Base-by-base conservation (phyloP, 2,113 vertebrate genomes). In the Mystacornis crossleyi region DNA sequence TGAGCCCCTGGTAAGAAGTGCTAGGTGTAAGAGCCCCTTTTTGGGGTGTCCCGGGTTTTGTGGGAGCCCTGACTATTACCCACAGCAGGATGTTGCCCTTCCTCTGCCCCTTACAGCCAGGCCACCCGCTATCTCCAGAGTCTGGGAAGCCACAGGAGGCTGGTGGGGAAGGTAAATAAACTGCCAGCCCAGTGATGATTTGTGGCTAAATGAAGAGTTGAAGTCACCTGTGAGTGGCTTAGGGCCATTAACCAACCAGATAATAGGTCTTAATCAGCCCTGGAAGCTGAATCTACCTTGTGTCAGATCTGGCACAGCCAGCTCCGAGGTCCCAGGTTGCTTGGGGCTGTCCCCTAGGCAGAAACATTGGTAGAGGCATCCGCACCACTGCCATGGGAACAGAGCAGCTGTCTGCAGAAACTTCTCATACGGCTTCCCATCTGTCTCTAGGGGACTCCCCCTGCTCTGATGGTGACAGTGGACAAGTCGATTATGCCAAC, bases 81-180 rank as follows among this genome's bases (percentile, higher is more conserved):
- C 2, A 1, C 8, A 29, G 66, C 4, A 4, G 62, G 58, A 55
- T 12, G 11, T n/a, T 86, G 77, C 38, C 86, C 58, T 81, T 74
- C 43, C 29, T 62, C 24, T 62, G 34, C 54, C 54, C 51, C 82
- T 86, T 1, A 0, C 28, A 69, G 40, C 23, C 69, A 62, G 54
- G 75, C 79, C 62, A 82, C 58, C 3, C 0, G 0, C 93, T 97
- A 90, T 86, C 93, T 90, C 62, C 18, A 33, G 70, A 72, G 84
- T 88, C 91, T 96, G 95, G 92, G 95, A 97, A 95, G 95, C 71
- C 71, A 61, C 90, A 94, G 85, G 71, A 93, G 79, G 85, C 58
- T 93, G 89, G 51, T 97, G 95, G 93, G 86, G 93, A 97, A 95
- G 71, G 95, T 95, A 97, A 96, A 97, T 75, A 92, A 84, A 84